Evolutionary conservation across 2,888 invertebrate species (phyloP).

Genomic region (Leptopilina syphax): DNA sequence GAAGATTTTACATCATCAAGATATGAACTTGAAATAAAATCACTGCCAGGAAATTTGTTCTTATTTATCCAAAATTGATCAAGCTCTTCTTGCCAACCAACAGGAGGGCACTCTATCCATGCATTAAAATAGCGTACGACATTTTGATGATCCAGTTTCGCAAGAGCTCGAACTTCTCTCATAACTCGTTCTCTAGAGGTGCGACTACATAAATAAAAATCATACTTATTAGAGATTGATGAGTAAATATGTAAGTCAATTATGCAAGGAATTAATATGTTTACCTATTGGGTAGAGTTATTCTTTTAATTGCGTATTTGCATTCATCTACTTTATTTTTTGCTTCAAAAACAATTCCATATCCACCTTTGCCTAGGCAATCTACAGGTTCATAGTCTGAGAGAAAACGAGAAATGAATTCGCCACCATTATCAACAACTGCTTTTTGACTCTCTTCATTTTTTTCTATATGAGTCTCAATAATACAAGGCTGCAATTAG

Average conservation of each 20-base stretch:
- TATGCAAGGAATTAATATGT: slow-evolving; percentile 1
- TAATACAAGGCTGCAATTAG: slow-evolving; percentile 67
- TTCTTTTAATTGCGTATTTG: slow-evolving; percentile 96
- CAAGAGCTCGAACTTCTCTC: slow-evolving; percentile 96
- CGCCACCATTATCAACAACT: slow-evolving; percentile 63
- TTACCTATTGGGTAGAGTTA: slow-evolving; percentile 88
- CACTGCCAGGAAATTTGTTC: slow-evolving; percentile 61
- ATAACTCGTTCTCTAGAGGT: slow-evolving; percentile 91
- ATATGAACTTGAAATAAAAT: slow-evolving; percentile 64
- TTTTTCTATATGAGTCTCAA: slow-evolving; percentile 68
- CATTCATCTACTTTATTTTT: slow-evolving; percentile 96
- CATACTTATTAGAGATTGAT: neutral
- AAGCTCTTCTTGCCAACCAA: slow-evolving; percentile 89
- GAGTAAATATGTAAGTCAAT: neutral
- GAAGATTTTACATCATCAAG: slow-evolving; percentile 60
- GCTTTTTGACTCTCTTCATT: slow-evolving; percentile 70
- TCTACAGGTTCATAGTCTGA: slow-evolving; percentile 90
- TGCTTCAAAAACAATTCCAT: slow-evolving; percentile 97
- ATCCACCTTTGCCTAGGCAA: slow-evolving; percentile 93
- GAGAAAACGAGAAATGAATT: slow-evolving; percentile 82
- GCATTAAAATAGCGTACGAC: slow-evolving; percentile 97
- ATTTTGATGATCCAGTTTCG: slow-evolving; percentile 95
- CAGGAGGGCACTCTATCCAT: slow-evolving; percentile 96
- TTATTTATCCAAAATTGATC: slow-evolving; percentile 82
- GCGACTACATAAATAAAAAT: slow-evolving; percentile 79